These are phyloP conservation scores for Entomyzon cyanotis DNA, from an alignment of 2,113 vertebrate genomes.

Conservation along the genomic window DNA sequence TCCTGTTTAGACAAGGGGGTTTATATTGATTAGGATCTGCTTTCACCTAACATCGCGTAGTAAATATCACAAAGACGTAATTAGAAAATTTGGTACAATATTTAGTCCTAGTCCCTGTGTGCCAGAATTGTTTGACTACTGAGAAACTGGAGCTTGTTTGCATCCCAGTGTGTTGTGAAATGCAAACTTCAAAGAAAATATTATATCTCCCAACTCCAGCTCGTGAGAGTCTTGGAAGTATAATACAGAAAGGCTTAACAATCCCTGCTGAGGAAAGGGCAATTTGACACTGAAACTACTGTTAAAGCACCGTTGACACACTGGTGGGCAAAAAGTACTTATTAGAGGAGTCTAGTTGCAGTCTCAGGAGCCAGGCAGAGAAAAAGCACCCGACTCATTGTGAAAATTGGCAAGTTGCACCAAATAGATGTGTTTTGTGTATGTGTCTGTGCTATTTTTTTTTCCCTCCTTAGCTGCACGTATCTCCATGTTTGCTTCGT, in stretches of 20 bases:
- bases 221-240: slow-evolving; percentile 79
- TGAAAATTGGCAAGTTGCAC: slow-evolving; percentile 62
- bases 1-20: slow-evolving; percentile 70
- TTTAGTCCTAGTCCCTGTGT: slow-evolving; percentile 71
- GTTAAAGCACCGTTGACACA: slow-evolving; percentile 75
- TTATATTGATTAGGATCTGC: slow-evolving; percentile 69
- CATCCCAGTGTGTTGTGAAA: slow-evolving; percentile 78
- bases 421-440: slow-evolving; percentile 9
- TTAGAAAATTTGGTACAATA: slow-evolving; percentile 77
- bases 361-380: slow-evolving; percentile 51
- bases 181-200: slow-evolving; percentile 83
- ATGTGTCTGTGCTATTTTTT: background rate
- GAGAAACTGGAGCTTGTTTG: slow-evolving; percentile 77
- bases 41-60: slow-evolving; percentile 66
- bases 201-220: slow-evolving; percentile 83
- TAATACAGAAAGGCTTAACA: slow-evolving; percentile 79
- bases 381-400: slow-evolving; percentile 44
- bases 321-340: slow-evolving; percentile 75
- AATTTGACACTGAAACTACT: slow-evolving; percentile 79
- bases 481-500: slow-evolving; percentile 74
- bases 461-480: background rate
- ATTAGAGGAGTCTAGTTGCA: slow-evolving; percentile 72
- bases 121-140: slow-evolving; percentile 78
- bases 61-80: slow-evolving; percentile 72
- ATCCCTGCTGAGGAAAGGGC: slow-evolving; percentile 82